phyloP scores from a whole-genome alignment of 2,113 vertebrate genomes.

The Rhinogobius similis region DNA sequence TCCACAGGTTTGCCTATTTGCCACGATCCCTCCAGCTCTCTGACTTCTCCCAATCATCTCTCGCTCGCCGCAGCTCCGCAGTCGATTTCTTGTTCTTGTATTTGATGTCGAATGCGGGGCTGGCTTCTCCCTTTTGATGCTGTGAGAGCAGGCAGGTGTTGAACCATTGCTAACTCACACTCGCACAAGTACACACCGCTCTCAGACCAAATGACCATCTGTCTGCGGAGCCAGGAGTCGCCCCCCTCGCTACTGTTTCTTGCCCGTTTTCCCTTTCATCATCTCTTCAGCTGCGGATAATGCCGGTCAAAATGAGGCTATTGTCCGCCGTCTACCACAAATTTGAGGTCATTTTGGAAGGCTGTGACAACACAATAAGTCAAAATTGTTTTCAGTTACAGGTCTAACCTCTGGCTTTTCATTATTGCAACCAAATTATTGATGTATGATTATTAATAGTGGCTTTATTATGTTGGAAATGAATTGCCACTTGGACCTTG shows the following conservation, averaged over 20 bases:
- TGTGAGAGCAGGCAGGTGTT: slow-evolving; percentile 63
- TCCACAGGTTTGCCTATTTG: slow-evolving; percentile 8
- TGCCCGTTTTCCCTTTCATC: slow-evolving; percentile 15
- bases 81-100: neutral
- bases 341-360: neutral
- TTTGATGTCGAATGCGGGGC: slow-evolving; percentile 38
- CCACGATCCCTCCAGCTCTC: neutral
- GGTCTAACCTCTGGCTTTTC: neutral
- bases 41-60: slow-evolving; percentile 10
- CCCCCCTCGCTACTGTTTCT: slow-evolving; percentile 17
- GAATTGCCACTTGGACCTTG: neutral
- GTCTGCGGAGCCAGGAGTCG: slow-evolving; percentile 38
- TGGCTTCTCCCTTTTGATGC: slow-evolving; percentile 47
- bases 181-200: slow-evolving; percentile 25
- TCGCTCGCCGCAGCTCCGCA: neutral
- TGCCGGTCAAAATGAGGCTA: slow-evolving; percentile 7
- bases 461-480: neutral
- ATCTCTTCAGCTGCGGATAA: slow-evolving; percentile 1
- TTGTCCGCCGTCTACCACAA: neutral
- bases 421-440: neutral
- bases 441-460: neutral
- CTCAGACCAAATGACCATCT: slow-evolving; percentile 70
- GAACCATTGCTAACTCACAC: slow-evolving; percentile 46
- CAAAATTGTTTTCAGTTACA: neutral
- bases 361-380: neutral